These are phyloP conservation scores for Eupelmus urozonus DNA, from an alignment of 2,888 invertebrate genomes.

Conservation along the genomic window DNA sequence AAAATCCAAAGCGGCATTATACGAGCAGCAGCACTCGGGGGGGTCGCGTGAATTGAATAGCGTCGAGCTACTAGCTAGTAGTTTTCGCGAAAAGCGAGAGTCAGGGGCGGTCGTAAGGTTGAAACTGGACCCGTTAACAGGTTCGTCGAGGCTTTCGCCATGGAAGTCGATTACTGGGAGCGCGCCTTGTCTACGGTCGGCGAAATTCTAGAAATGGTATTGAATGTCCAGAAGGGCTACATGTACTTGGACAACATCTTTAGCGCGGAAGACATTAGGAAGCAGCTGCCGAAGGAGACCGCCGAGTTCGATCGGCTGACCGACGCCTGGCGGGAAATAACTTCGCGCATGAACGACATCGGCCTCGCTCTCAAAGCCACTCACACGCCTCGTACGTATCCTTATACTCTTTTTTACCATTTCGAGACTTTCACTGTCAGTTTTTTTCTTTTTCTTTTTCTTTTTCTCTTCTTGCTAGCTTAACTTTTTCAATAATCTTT, in stretches of 20 bases:
- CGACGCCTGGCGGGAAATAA: constrained; percentile 70
- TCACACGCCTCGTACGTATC: constrained; percentile 74
- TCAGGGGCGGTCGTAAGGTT: too few relatives aligned
- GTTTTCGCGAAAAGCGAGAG: constrained; percentile 25
- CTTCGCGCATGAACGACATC: constrained; percentile 67
- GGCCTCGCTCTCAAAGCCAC: constrained; percentile 67
- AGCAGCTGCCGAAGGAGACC: constrained; percentile 88
- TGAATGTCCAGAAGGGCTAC: constrained; percentile 92
- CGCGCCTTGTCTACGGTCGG: constrained; percentile 88
- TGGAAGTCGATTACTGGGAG: constrained; percentile 92
- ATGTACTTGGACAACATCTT: constrained; percentile 94
- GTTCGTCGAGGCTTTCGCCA: constrained; percentile 91
- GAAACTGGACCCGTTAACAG: constrained; percentile 71
- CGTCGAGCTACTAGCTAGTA: too few relatives aligned
- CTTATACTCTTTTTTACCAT: neutral
- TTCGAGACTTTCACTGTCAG: neutral
- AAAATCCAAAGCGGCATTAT: too few relatives aligned
- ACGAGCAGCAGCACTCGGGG: neutral
- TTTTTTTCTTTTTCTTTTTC: neutral
- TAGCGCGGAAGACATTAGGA: constrained; percentile 90
- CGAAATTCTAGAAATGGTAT: constrained; percentile 88
- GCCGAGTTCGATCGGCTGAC: constrained; percentile 86
- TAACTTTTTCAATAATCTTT: too few relatives aligned
- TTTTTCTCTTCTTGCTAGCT: too few relatives aligned
- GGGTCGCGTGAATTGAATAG: neutral